Percentiles rank a stretch among this genome's conserved stretches.
phyloP scores from a whole-genome alignment of 1,140 invertebrate species.

The Drosophila subobscura region DNA sequence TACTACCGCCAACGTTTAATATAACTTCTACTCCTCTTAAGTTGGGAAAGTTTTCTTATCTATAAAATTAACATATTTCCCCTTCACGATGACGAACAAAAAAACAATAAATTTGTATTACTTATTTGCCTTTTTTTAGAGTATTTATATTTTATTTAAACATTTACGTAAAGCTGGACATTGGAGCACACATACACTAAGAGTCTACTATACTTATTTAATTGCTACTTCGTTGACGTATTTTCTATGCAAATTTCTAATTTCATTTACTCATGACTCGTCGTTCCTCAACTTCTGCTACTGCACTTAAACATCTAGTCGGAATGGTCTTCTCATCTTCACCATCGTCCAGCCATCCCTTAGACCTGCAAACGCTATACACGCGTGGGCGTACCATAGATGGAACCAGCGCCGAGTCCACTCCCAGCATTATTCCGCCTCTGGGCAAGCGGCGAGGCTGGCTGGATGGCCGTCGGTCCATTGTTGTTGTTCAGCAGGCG shows the following conservation, averaged over 20 bases:
- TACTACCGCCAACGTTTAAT: no score
- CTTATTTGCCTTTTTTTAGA: conserved; percentile 3
- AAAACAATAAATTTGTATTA: background rate
- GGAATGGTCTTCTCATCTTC: conserved; percentile 44
- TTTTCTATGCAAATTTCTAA: conserved; percentile 56
- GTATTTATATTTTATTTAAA: conserved; percentile 67
- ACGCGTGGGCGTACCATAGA: conserved; percentile 75
- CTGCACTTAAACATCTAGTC: conserved; percentile 26
- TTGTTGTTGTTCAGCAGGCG: conserved; percentile 74
- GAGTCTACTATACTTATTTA: conserved; percentile 53
- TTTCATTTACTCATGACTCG: conserved; percentile 15
- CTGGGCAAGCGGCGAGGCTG: conserved; percentile 68
- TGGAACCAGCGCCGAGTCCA: conserved; percentile 39
- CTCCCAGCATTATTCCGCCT: conserved; percentile 56
- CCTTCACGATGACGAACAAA: background rate
- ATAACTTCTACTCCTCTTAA: no score
- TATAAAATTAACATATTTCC: background rate
- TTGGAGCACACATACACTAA: conserved; percentile 68
- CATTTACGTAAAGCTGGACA: conserved; percentile 76
- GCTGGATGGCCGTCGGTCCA: conserved; percentile 55
- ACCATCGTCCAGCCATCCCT: conserved; percentile 42
- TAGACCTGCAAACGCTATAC: conserved; percentile 81
- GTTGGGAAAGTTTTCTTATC: no score
- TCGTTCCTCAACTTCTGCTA: conserved; percentile 22
- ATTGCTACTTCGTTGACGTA: conserved; percentile 50